These are phyloP conservation scores for Neopipo cinnamomea DNA, from an alignment of 2,113 vertebrate species.

Conservation along the genomic window DNA sequence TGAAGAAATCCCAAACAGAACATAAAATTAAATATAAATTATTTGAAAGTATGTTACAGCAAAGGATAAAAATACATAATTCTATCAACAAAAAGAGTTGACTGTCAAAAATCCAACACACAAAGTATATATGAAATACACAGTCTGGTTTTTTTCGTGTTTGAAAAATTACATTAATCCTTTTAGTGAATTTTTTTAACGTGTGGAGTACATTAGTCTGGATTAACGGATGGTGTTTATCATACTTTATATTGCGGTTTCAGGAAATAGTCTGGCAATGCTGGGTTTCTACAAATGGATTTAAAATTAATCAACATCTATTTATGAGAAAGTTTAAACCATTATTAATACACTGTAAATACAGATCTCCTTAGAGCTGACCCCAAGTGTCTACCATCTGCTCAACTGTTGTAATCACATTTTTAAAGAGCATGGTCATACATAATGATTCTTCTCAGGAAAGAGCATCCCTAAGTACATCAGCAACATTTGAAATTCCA, in stretches of 20 bases:
- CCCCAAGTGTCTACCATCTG: slow-evolving; percentile 72
- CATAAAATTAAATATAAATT: slow-evolving; percentile 63
- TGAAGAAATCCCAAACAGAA: slow-evolving; percentile 57
- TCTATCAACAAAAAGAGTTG: slow-evolving; percentile 3
- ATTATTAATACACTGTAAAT: slow-evolving; percentile 85
- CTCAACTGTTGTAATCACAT: slow-evolving; percentile 73
- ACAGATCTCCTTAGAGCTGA: slow-evolving; percentile 71
- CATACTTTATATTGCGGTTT: slow-evolving; percentile 74
- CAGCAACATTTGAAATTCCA: slow-evolving; percentile 66
- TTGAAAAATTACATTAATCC: slow-evolving; percentile 72
- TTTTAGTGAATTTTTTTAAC: slow-evolving; percentile 66
- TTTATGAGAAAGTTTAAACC: slow-evolving; percentile 84
- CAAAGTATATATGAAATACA: slow-evolving; percentile 44
- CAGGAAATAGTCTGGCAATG: slow-evolving; percentile 79
- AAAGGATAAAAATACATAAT: slow-evolving; percentile 60
- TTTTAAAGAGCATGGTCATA: slow-evolving; percentile 70
- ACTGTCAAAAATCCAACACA: slow-evolving; percentile 55
- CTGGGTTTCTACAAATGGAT: slow-evolving; percentile 78
- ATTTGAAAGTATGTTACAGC: slow-evolving; percentile 46
- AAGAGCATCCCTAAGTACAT: slow-evolving; percentile 61
- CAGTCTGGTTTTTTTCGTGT: slow-evolving; percentile 44
- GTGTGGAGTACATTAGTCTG: slow-evolving; percentile 73
- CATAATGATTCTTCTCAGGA: slow-evolving; percentile 62
- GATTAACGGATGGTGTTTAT: slow-evolving; percentile 75
- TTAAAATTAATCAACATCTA: slow-evolving; percentile 84